phyloP scores from a whole-genome alignment of 2,113 vertebrate genomes.

The Siphamia tubifer region DNA sequence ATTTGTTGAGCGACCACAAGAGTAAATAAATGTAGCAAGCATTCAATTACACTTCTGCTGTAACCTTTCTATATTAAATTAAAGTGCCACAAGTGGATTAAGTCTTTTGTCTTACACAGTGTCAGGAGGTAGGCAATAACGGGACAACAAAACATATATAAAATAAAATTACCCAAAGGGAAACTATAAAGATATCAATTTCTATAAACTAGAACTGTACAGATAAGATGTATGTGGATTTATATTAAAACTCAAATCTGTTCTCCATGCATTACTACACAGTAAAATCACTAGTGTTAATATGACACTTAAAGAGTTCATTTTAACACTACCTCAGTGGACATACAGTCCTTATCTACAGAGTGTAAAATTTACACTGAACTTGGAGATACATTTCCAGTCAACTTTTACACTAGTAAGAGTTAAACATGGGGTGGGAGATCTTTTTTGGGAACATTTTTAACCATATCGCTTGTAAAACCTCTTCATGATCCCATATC shows the following conservation, averaged over 20 bases:
- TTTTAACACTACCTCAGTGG: too few relatives aligned
- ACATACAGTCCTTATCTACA: too few relatives aligned
- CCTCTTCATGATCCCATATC: too few relatives aligned
- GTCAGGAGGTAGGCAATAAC: not conserved
- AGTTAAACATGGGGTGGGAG: too few relatives aligned
- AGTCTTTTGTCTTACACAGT: not conserved
- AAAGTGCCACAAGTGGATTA: not conserved
- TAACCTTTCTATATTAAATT: not conserved
- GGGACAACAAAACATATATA: not conserved
- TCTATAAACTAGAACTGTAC: not conserved
- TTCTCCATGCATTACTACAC: not conserved
- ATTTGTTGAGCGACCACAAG: not conserved
- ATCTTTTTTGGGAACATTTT: too few relatives aligned
- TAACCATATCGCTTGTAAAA: too few relatives aligned
- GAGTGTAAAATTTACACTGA: too few relatives aligned
- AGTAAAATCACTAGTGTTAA: too few relatives aligned
- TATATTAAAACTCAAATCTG: constrained; percentile 3
- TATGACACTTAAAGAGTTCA: too few relatives aligned
- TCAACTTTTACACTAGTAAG: too few relatives aligned
- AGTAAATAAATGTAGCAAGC: not conserved
- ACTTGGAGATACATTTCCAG: too few relatives aligned
- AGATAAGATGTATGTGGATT: not conserved
- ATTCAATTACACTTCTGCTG: not conserved
- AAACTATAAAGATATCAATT: too few relatives aligned
- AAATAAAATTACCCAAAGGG: not conserved